These are phyloP conservation scores for Lumbricus terrestris DNA, from an alignment of 2,888 invertebrate species.

Conservation along the genomic window DNA sequence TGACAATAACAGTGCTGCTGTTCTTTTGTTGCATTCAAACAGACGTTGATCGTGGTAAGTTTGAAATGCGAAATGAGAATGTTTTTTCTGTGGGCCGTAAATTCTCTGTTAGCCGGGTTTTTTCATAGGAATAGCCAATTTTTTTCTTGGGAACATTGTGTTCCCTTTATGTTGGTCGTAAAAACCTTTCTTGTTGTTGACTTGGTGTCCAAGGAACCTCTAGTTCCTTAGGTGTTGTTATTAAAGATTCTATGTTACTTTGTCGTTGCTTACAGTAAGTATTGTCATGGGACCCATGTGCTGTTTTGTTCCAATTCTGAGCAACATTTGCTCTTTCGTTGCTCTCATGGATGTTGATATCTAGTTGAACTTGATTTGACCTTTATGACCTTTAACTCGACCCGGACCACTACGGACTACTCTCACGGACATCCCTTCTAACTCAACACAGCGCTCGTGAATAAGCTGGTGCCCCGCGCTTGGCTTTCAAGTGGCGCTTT, in stretches of 20 bases:
- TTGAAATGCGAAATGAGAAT: neutral
- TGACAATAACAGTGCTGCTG: neutral
- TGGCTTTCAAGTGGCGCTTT: too few species aligned
- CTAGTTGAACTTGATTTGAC: too few species aligned
- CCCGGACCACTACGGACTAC: too few species aligned
- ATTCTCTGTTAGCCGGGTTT: neutral
- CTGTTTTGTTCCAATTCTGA: neutral
- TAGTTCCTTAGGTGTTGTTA: neutral
- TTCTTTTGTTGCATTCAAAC: slow-evolving; percentile 9
- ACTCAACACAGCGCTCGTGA: too few species aligned
- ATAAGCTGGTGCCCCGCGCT: too few species aligned
- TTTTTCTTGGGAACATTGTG: neutral
- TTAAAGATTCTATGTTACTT: too few species aligned
- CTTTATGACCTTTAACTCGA: too few species aligned
- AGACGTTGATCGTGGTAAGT: slow-evolving; percentile 10
- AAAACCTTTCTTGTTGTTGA: neutral
- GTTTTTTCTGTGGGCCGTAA: neutral
- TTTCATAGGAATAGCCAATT: too few species aligned
- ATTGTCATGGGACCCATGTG: neutral
- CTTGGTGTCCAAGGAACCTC: neutral
- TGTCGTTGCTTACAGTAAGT: neutral
- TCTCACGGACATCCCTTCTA: too few species aligned
- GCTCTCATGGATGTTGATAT: too few species aligned
- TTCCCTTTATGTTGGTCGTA: neutral
- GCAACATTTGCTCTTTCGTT: too few species aligned